Conservation (phyloP, 2,888 invertebrate genomes). For the Halictus ligatus region DNA sequence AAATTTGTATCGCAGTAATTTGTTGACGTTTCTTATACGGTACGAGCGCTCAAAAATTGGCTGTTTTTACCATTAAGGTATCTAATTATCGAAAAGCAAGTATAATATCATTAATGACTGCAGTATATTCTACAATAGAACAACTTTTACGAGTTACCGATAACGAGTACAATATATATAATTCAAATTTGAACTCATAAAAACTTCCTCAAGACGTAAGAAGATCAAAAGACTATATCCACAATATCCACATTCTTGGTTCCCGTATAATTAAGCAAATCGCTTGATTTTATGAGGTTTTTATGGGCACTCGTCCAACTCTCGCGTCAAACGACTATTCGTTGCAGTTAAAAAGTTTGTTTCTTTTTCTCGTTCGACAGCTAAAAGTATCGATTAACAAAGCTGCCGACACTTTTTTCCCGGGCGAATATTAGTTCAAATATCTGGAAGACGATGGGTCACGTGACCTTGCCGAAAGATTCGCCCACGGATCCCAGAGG, state of each 20-base stretch:
- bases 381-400: not conserved
- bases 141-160: too few species aligned
- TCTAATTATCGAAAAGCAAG: too few species aligned
- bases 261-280: not conserved
- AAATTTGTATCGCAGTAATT: too few species aligned
- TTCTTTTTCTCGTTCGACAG: not conserved
- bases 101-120: too few species aligned
- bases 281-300: not conserved
- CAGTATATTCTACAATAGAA: too few species aligned
- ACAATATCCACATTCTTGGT: not conserved
- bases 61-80: too few species aligned
- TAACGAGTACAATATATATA: too few species aligned
- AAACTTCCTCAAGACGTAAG: too few species aligned
- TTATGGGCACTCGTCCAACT: not conserved
- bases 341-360: not conserved
- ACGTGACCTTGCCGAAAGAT: conserved; percentile 48
- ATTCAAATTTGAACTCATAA: too few species aligned
- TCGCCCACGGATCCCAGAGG: conserved; percentile 55
- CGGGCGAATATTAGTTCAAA: not conserved
- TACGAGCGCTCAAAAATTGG: too few species aligned
- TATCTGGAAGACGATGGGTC: not conserved
- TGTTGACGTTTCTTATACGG: too few species aligned
- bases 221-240: too few species aligned
- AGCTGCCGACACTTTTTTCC: not conserved
- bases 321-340: not conserved